Evolutionary conservation across 2,113 vertebrate species (phyloP), one percentile per base, ranked within the genome.

Genomic region (Anguilla japonica): DNA sequence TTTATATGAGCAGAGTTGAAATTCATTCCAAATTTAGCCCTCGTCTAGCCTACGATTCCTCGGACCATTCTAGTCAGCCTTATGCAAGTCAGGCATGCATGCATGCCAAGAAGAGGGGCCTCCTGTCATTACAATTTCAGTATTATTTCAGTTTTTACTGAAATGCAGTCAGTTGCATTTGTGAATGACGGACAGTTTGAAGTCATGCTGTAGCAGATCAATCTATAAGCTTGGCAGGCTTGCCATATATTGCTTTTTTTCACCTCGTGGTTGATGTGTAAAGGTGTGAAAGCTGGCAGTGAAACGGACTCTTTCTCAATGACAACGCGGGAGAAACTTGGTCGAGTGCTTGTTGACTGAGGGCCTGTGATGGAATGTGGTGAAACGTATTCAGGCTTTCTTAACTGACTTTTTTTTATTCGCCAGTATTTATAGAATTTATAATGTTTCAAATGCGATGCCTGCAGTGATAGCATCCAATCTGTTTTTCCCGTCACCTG

Each of bases 251-350:
- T 4, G 20, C 41, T 50, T 9, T n/a, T 79, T 85, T 18, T 41
- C 83, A 84, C 41, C 11, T 50, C 20, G n/a, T 71, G 26, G 41
- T 8, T 57, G 67, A 87, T 83, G 67, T 79, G 50, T 60, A 79
- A 87, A 79, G 43, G 81, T 83, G 82, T 46, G 67, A 87, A 83
- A 83, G 43, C 34, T 79, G 67, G 71, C 86, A 78, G 67, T 83
- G 82, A 83, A 79, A 79, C 18, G 0, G 16, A 60, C 40, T 29
- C 41, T 53, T 67, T 86, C 80, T 82, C n/a, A 83, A 29, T 75
- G 56, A 86, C 80, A 82, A 39, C n/a, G 29, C 83, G 60, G 67
- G 41, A 9, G 41, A 86, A 15, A 40, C 41, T 40, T 80, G 34
- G 11, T 16, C n/a, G 5, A 41, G 29, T 4, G 14, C 39, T 41